phyloP scores from a whole-genome alignment of 2,113 vertebrate genomes.

The Bungarus multicinctus region DNA sequence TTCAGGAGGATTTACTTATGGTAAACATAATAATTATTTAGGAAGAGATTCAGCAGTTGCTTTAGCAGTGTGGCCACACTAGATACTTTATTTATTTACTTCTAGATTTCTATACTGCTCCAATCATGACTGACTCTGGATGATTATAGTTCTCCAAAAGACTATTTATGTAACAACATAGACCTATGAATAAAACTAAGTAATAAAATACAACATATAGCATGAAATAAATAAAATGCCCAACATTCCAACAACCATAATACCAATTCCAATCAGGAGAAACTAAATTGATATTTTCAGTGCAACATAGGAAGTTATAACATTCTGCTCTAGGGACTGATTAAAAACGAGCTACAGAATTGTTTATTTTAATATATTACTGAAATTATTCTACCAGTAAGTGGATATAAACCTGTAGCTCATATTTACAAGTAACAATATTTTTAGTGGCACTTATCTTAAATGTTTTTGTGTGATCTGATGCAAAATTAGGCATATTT shows the following conservation, averaged over 20 bases:
- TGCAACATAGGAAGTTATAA: not conserved
- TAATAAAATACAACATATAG: not conserved
- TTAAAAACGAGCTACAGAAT: not conserved
- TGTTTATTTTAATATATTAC: not conserved
- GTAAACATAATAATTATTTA: not conserved
- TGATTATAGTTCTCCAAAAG: not conserved
- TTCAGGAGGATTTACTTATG: not conserved
- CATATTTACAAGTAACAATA: not conserved
- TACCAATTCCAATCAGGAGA: not conserved
- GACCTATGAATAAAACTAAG: not conserved
- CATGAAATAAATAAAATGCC: not conserved
- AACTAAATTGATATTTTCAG: not conserved
- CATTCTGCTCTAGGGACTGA: not conserved
- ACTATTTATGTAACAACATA: not conserved
- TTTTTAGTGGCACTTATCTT: conserved; percentile 1
- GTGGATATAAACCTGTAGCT: conserved; percentile 16
- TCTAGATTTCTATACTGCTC: not conserved
- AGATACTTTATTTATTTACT: not conserved
- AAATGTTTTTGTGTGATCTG: not conserved
- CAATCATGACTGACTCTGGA: not conserved
- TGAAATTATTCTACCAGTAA: not conserved
- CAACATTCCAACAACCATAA: not conserved
- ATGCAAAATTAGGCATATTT: not conserved
- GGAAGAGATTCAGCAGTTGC: not conserved
- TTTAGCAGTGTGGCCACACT: not conserved